These are phyloP conservation scores for Chironomus tentans DNA, from an alignment of 2,888 invertebrate species.

Conservation along the genomic window DNA sequence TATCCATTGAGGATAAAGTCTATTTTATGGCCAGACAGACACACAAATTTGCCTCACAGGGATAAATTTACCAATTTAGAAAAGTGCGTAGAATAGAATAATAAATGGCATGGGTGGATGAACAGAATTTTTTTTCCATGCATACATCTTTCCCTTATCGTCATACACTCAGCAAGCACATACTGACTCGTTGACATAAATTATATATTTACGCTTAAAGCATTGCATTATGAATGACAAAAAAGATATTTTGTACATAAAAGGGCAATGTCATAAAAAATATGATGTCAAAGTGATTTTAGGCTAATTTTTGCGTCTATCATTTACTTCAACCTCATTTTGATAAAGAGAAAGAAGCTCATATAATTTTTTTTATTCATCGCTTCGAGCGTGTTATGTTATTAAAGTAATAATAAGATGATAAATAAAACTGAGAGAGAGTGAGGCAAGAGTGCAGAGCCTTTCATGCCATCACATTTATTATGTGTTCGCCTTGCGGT, in stretches of 20 bases:
- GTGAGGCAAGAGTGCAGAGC: not conserved
- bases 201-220: constrained; percentile 2
- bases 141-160: constrained; percentile 8
- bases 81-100: not conserved
- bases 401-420: not conserved
- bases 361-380: not conserved
- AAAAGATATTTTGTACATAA: not conserved
- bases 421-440: not conserved
- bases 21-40: too few relatives aligned
- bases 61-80: not conserved
- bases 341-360: not conserved
- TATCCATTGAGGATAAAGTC: not conserved
- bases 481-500: constrained; percentile 17
- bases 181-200: constrained; percentile 2
- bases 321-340: not conserved
- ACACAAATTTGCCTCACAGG: too few relatives aligned
- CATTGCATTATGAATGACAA: constrained; percentile 5
- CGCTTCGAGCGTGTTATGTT: not conserved
- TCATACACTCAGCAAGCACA: constrained; percentile 15
- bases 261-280: not conserved
- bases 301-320: not conserved
- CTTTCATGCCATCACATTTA: not conserved
- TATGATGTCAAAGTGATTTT: not conserved
- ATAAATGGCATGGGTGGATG: not conserved
- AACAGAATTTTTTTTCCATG: not conserved